phyloP scores from a whole-genome alignment of 2,888 invertebrate species.

The Choreutis nemorana region DNA sequence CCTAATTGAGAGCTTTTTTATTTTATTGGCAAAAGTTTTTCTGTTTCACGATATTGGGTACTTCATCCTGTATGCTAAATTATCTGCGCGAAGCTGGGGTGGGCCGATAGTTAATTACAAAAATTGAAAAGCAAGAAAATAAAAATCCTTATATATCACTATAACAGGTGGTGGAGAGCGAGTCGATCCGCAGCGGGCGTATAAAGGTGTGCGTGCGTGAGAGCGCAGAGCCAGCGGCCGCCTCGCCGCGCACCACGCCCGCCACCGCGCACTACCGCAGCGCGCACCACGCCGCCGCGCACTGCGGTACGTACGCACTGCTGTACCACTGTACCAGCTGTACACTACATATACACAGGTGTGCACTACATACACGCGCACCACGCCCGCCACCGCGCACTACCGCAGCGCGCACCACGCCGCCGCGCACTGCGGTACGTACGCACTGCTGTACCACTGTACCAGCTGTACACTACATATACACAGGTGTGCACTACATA shows the following conservation, averaged over 20 bases:
- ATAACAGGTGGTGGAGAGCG: constrained; percentile 66
- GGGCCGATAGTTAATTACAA: not conserved
- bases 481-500: no score
- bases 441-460: no score
- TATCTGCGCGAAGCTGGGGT: no score
- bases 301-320: constrained; percentile 65
- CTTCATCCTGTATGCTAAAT: no score
- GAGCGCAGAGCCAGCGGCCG: constrained; percentile 58
- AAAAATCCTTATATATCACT: not conserved
- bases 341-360: not conserved
- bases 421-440: no score
- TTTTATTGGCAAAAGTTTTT: no score
- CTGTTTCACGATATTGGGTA: no score
- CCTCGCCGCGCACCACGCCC: constrained; percentile 21
- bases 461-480: no score
- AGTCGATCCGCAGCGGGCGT: constrained; percentile 61
- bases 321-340: no score
- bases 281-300: constrained; percentile 65
- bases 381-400: no score
- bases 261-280: constrained; percentile 59
- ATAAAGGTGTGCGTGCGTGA: constrained; percentile 66
- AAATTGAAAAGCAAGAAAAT: not conserved
- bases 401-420: no score
- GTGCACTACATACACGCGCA: not conserved
- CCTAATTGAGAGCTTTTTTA: no score